Base-by-base conservation (phyloP, 2,113 vertebrate species). In the Chaenogobius annularis region DNA sequence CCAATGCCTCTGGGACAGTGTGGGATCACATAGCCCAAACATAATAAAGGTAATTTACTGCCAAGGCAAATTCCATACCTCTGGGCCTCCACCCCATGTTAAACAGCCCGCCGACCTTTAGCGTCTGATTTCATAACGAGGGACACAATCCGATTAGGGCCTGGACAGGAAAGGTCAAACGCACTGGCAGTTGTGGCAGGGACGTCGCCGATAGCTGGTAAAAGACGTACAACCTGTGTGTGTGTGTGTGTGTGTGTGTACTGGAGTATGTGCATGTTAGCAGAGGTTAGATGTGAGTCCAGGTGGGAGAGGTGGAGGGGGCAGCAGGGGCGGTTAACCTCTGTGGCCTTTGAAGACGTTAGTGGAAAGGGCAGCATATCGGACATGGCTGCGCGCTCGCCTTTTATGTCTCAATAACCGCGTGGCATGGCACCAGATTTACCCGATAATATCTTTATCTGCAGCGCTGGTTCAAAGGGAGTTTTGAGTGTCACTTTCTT, bases 21-120 rank as follows among this genome's bases (percentile, higher is more conserved):
- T 75, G 66, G 83, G 83, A 90, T 83, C 84, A 89, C 87, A 85
- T 61, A 74, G 77, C 74, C 84, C 80, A 95, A 96, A 96, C 94
- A 94, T 95, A 95, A 96, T 97, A 95, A 95, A 95, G 94, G 95
- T 95, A 96, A 96, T 97, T 96, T 96, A 96, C 94, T 95, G 94
- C 94, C 83, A 92, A 94, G 95, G 96, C 94, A 95, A 95, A 96
- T 96, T 96, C 95, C 95, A 94, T 96, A 94, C 95, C 95, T 96
- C 93, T 94, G 94, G 95, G 94, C 92, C 93, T 92, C 85, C 77
- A 69, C 83, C 91, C 95, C 92, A 94, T 94, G 94, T 95, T 96
- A 96, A 96, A 95, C 94, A 95, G 95, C 94, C 92, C 84, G 83
- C 91, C 95, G 96, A 97, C 96, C 96, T 97, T 97, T 97, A 94